Evolutionary conservation across 1,140 invertebrate species (phyloP).

Genomic region (Leptonema lineaticorne): DNA sequence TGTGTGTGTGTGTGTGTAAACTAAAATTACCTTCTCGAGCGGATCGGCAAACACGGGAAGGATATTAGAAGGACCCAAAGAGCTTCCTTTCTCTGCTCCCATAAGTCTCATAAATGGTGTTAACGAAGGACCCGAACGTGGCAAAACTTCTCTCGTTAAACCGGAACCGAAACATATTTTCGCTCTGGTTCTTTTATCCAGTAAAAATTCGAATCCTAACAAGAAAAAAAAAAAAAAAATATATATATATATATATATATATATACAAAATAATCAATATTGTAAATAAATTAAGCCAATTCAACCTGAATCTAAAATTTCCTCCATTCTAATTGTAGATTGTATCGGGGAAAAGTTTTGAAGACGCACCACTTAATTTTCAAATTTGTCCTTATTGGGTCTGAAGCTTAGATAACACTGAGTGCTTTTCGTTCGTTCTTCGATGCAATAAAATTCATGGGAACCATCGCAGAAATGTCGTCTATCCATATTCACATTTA

Average conservation of each 20-base stretch:
- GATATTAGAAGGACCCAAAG: conserved; percentile 44
- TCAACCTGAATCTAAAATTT: too few relatives aligned
- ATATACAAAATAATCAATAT: too few relatives aligned
- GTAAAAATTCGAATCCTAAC: conserved; percentile 34
- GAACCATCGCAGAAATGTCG: conserved; percentile 18
- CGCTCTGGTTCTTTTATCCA: conserved; percentile 24
- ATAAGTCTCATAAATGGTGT: conserved; percentile 52
- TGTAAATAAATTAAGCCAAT: too few relatives aligned
- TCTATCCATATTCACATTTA: neutral
- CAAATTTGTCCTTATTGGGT: conserved; percentile 6
- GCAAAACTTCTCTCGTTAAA: conserved; percentile 47
- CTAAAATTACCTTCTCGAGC: neutral
- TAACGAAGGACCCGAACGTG: conserved; percentile 45
- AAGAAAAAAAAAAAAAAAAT: neutral
- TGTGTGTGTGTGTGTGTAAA: too few relatives aligned
- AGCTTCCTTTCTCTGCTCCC: conserved; percentile 43
- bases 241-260: neutral
- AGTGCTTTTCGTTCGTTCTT: neutral
- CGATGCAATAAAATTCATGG: conserved; percentile 13
- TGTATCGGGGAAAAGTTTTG: neutral
- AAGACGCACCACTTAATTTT: neutral
- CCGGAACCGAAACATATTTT: conserved; percentile 52
- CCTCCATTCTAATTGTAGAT: too few relatives aligned
- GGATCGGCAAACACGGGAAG: conserved; percentile 3
- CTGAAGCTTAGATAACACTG: conserved; percentile 19